These are phyloP conservation scores for Oscheius sp. DNA, from an alignment of 2,888 invertebrate species.

Conservation along the genomic window DNA sequence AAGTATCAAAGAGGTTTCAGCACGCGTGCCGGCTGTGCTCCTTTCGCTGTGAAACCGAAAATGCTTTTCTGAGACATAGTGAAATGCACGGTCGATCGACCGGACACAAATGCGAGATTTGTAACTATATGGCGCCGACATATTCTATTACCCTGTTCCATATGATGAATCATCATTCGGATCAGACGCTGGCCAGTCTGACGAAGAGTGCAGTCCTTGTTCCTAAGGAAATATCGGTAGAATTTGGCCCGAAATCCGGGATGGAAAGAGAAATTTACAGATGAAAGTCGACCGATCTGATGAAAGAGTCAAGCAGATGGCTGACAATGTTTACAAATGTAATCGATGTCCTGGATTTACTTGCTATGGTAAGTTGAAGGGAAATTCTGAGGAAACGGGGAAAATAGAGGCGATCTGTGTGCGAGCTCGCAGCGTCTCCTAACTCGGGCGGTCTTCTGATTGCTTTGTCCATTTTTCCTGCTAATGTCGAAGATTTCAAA, in stretches of 20 bases:
- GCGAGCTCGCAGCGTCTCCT: too few relatives aligned
- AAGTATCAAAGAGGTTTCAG: too few relatives aligned
- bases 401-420: background rate
- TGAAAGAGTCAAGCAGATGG: slow-evolving; percentile 1
- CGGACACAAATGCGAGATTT: slow-evolving; percentile 45
- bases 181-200: slow-evolving; percentile 28
- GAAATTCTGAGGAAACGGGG: background rate
- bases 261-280: too few relatives aligned
- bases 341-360: slow-evolving; percentile 17
- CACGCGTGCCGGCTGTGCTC: slow-evolving; percentile 47
- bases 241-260: background rate
- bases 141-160: slow-evolving; percentile 57
- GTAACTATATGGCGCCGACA: slow-evolving; percentile 60
- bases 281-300: slow-evolving; percentile 16
- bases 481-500: too few relatives aligned
- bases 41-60: slow-evolving; percentile 54
- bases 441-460: background rate
- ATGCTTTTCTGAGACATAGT: slow-evolving; percentile 51
- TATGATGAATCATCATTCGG: slow-evolving; percentile 58
- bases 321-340: slow-evolving; percentile 7
- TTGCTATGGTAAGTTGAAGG: slow-evolving; percentile 32
- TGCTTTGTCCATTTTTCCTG: too few relatives aligned
- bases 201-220: slow-evolving; percentile 34
- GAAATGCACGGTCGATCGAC: slow-evolving; percentile 56
- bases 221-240: slow-evolving; percentile 18